Base-by-base conservation (phyloP, 2,113 vertebrate species). In the Oreochromis tanganicae region DNA sequence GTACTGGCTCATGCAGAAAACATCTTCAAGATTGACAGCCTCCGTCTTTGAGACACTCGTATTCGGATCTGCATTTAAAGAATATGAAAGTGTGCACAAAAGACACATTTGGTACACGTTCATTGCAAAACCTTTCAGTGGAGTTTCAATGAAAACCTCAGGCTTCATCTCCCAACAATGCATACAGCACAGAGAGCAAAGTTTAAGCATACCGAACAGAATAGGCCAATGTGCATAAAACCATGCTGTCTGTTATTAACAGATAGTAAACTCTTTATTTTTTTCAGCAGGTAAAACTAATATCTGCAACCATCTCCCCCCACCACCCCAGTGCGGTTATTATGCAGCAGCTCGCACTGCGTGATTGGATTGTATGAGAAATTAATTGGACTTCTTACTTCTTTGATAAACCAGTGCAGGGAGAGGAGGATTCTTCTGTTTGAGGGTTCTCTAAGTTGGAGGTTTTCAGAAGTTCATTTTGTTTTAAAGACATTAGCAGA, bases 381-480 rank as follows among this genome's bases (percentile, higher is more conserved):
- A 90, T 92, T 88, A 93, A 95, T 91, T 94, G 86, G 78, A 85
- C 86, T 75, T 78, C 43, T 81, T 89, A 73, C 86, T 75, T 71
- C 43, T 81, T 90, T 85, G 88, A 93, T 89, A 90, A 94, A 88
- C 21, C 75, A 61, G 55, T 41, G 41, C 21, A 75, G 29, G 24
- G 27, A 84, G 43, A 68, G 16, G 54, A 90, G 3, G 56, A 88
- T 82, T 89, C 66, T 78, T 88, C 78, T 38, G 27, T 68, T 41
- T n/a, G 38, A 57, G 68, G 41, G 16, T 55, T 84, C 54, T 54
- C 66, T 54, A 61, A 73, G 66, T 75, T 83, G 59, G 86, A 84
- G 84, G 55, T 89, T 87, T 88, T 91, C 84, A 89, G 75, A 90
- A 91, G 87, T 94, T 93, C 41, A 91, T 92, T 93, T 91, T 91